A percentile compares a stretch with the other conserved stretches of the same genome.
These are phyloP conservation scores for Rhabditoides inermis DNA, from an alignment of 2,888 invertebrate species.

Conservation along the genomic window DNA sequence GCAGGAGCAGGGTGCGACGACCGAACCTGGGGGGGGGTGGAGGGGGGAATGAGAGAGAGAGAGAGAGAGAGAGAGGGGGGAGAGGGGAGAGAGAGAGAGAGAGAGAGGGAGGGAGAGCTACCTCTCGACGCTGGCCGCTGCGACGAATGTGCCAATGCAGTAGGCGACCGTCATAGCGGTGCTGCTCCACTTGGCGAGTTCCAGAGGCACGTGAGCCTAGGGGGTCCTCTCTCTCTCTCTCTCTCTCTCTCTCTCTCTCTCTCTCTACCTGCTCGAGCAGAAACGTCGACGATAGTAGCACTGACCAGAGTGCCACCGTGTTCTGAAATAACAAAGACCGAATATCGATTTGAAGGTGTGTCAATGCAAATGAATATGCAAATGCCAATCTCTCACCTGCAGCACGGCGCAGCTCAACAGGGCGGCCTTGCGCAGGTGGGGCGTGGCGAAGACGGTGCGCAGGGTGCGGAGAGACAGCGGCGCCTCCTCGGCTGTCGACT, in stretches of 20 bases:
- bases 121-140: conserved; percentile 31
- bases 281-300: conserved; percentile 33
- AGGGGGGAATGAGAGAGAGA: conserved; percentile 15
- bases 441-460: conserved; percentile 16
- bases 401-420: conserved; percentile 20
- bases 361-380: not conserved
- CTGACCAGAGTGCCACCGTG: conserved; percentile 34
- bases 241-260: conserved; percentile 5
- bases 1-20: conserved; percentile 26
- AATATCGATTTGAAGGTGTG: not conserved
- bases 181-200: conserved; percentile 31
- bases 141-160: conserved; percentile 27
- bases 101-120: conserved; percentile 12
- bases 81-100: conserved; percentile 26
- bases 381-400: conserved; percentile 12
- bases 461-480: no score
- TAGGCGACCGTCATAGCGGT: conserved; percentile 36
- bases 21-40: conserved; percentile 19
- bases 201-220: conserved; percentile 15
- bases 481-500: conserved; percentile 23
- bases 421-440: conserved; percentile 32
- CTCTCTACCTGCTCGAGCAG: conserved; percentile 17
- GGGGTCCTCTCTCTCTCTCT: not conserved
- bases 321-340: conserved; percentile 28
- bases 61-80: conserved; percentile 24